These are phyloP conservation scores for Lates japonicus DNA, from an alignment of 2,797 vertebrate genomes.

Conservation along the genomic window DNA sequence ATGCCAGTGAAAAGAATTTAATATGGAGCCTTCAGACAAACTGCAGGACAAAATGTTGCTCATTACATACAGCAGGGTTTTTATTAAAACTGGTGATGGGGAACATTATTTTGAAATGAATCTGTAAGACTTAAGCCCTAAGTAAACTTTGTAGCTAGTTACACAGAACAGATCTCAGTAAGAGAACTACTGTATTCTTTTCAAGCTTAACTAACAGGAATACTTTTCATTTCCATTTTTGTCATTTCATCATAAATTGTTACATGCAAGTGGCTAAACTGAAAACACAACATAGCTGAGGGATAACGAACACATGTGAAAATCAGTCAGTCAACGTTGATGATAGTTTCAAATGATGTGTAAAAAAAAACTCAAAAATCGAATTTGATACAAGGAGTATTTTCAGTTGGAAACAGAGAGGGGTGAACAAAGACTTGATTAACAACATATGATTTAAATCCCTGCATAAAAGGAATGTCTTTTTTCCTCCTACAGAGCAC, in stretches of 20 bases:
- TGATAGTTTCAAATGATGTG: conserved; percentile 19
- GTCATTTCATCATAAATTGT: background rate
- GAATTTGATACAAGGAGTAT: conserved; percentile 27
- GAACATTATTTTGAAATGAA: conserved; percentile 49
- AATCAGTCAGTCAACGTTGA: conserved; percentile 1
- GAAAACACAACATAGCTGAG: background rate
- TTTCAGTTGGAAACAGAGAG: conserved; percentile 19
- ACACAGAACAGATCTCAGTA: conserved; percentile 17
- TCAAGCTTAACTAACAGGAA: background rate
- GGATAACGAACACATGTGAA: conserved; percentile 8
- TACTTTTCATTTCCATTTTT: background rate
- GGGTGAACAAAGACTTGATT: conserved; percentile 39
- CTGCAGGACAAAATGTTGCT: conserved; percentile 40
- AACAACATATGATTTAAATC: conserved; percentile 30
- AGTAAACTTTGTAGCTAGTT: conserved; percentile 25
- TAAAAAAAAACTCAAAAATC: background rate
- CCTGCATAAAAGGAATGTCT: background rate
- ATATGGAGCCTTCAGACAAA: conserved; percentile 33
- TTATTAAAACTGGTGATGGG: conserved; percentile 51
- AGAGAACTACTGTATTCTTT: background rate
- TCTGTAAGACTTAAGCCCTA: conserved; percentile 9
- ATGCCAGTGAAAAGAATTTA: conserved; percentile 28
- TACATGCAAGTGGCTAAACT: conserved; percentile 3
- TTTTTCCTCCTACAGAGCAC: conserved; percentile 6
- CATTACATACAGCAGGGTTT: conserved; percentile 38